Evolutionary conservation across 2,888 invertebrate genomes (phyloP).

Genomic region (Gortyna flavago): DNA sequence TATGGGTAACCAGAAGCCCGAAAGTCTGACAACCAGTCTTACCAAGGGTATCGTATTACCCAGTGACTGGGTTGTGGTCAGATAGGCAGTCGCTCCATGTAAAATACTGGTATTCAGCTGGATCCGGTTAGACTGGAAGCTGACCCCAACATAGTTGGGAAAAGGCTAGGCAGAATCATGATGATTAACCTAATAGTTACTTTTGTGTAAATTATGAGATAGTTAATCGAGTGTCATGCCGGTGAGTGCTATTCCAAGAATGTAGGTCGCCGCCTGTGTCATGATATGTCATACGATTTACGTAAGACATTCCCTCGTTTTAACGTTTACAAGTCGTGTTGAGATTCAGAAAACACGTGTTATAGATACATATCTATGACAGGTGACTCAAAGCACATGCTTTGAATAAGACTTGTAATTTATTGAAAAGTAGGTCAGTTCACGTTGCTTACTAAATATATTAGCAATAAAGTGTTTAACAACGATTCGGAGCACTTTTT

Average conservation of each 20-base stretch:
- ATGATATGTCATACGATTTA: conserved; percentile 9
- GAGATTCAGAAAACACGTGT: not conserved
- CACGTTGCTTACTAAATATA: not conserved
- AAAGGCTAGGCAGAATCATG: too few species aligned
- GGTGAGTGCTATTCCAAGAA: conserved; percentile 29
- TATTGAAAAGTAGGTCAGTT: not conserved
- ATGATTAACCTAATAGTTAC: too few species aligned
- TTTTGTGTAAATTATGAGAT: not conserved
- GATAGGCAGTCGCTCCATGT: too few species aligned
- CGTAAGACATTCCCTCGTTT: conserved; percentile 13
- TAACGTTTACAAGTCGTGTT: not conserved
- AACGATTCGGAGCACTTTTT: too few species aligned
- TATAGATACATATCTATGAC: not conserved
- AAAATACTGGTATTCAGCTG: too few species aligned
- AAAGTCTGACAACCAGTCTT: too few species aligned
- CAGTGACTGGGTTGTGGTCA: too few species aligned
- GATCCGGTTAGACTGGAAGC: too few species aligned
- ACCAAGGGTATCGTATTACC: too few species aligned
- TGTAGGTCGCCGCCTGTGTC: conserved; percentile 30
- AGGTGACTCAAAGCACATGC: not conserved
- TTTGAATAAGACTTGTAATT: not conserved
- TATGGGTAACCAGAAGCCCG: too few species aligned
- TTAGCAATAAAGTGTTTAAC: not conserved
- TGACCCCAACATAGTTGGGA: too few species aligned
- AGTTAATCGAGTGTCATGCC: conserved; percentile 35